Base-by-base conservation (phyloP, 2,888 invertebrate genomes). In the Leptopilina syphax region DNA sequence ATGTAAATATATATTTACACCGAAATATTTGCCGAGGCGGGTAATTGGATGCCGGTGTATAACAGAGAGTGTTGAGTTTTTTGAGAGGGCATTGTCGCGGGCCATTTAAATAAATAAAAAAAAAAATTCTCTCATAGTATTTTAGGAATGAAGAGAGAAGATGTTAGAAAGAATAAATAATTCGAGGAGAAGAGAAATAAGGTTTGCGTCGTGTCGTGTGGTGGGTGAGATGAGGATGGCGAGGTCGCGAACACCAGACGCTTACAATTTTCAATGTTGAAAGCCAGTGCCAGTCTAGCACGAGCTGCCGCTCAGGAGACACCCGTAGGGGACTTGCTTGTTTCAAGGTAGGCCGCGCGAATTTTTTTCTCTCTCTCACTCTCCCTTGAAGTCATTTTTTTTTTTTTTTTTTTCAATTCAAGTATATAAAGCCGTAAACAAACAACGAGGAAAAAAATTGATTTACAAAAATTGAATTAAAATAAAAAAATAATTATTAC, bases 251-350 rank as follows among this genome's bases (percentile, higher is more conserved):
- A 80, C 82, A 84, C 82, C 84, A 86, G 85, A 85, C 86, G 85
- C 85, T 84, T 86, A 86, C 87, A 85, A 87, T 87, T 44, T 87
- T 87, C 84, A 85, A 85, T 81, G 84, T 83, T 13, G 57, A 34
- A 57, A 65, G 80, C 77, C 85, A 82, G 76, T 73, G 84, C 83
- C 89, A 91, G 91, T 91, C 90, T 91, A 90, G 90, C 90, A 89
- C 91, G 91, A 91, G 91, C 90, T 82, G 86, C 85, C 86, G 91
- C 89, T 90, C 89, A 89, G 91, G 89, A 90, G 90, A 91, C 90
- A 88, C 85, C 88, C 86, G 87, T 86, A 86, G 85, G 88, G 84
- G 85, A 88, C 86, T 90, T 85, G 88, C 87, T 89, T 86, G 87
- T 88, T 88, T 87, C 85, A 89, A 91, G 90, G 88, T 89, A 88